Conservation (phyloP, 2,113 vertebrate genomes). For the Charina bottae region DNA sequence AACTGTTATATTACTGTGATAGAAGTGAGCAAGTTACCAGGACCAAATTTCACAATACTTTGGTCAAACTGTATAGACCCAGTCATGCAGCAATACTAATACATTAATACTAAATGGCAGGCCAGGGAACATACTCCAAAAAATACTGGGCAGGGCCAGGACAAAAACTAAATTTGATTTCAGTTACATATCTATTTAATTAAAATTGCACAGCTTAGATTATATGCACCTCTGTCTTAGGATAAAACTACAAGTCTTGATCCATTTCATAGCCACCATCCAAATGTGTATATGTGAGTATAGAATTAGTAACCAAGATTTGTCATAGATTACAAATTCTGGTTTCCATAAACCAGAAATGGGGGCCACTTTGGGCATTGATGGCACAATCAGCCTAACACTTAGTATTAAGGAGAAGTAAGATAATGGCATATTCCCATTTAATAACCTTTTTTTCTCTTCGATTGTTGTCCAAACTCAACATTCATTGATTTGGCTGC, state of each 20-base stretch:
- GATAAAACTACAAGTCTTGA: conserved; percentile 56
- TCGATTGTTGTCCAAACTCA: no score
- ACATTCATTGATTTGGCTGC: neutral
- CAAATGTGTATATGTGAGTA: neutral
- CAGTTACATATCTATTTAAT: neutral
- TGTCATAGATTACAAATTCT: neutral
- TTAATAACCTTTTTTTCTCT: no score
- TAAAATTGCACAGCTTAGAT: neutral
- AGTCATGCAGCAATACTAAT: no score
- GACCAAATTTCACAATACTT: neutral
- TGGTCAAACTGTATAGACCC: no score
- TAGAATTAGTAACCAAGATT: neutral
- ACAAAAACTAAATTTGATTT: neutral
- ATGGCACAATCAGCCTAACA: no score
- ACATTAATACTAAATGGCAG: neutral
- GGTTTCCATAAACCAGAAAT: no score
- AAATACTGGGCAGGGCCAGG: neutral
- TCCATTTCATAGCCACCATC: conserved; percentile 51
- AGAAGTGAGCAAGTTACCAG: neutral
- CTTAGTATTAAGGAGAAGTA: no score
- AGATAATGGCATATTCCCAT: no score
- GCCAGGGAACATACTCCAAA: neutral
- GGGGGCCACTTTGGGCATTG: no score
- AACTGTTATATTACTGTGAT: neutral
- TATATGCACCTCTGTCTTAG: conserved; percentile 23